Percentiles rank a stretch among this genome's conserved stretches.
phyloP scores from a whole-genome alignment of 1,140 invertebrate genomes.

The Diprion similis region DNA sequence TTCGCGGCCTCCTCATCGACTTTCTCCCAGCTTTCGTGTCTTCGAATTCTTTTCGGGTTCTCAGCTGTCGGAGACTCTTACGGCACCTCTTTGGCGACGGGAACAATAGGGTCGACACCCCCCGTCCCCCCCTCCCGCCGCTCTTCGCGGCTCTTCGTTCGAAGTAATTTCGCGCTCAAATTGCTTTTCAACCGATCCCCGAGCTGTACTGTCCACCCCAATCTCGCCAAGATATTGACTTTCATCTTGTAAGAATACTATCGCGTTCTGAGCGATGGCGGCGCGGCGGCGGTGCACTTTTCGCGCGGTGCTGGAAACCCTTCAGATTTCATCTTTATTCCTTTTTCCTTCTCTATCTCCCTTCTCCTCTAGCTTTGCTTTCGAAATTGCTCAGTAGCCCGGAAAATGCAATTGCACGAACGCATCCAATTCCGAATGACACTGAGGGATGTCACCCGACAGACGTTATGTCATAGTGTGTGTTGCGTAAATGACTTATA shows the following conservation, averaged over 20 bases:
- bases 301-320: neutral
- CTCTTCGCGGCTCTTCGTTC: neutral
- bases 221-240: neutral
- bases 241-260: conserved; percentile 1
- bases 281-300: neutral
- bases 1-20: too few relatives aligned
- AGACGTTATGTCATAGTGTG: neutral
- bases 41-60: neutral
- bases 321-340: neutral
- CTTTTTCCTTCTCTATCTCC: too few relatives aligned
- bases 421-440: neutral
- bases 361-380: neutral
- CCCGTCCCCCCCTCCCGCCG: too few relatives aligned
- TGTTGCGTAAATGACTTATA: neutral
- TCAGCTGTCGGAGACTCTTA: neutral
- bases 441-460: neutral
- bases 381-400: neutral
- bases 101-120: too few relatives aligned
- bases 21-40: too few relatives aligned
- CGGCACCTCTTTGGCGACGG: neutral
- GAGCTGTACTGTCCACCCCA: neutral
- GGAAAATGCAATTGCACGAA: conserved; percentile 5
- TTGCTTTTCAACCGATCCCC: conserved; percentile 7
- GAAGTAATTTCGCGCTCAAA: conserved; percentile 7
- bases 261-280: neutral